These are phyloP conservation scores for Cephus sareptanus DNA, from an alignment of 2,888 invertebrate species.

Conservation along the genomic window DNA sequence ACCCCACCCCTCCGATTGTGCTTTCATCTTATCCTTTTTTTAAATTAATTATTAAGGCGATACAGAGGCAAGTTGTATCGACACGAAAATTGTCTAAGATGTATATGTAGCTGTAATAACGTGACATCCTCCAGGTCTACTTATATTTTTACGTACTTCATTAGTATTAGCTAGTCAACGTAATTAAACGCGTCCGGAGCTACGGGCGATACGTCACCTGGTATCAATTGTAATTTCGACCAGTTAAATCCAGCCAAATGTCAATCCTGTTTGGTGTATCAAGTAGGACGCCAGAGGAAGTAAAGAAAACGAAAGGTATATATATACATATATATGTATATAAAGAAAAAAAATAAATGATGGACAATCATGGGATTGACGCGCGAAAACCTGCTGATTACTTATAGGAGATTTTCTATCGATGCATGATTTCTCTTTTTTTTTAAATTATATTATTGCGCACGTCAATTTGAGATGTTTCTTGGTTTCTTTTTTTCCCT, in stretches of 20 bases:
- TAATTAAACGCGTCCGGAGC: constrained; percentile 13
- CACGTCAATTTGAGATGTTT: background rate
- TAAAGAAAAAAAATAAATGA: background rate
- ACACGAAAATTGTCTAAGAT: constrained; percentile 9
- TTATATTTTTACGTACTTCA: constrained; percentile 31
- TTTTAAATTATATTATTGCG: background rate
- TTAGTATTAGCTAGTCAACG: constrained; percentile 58
- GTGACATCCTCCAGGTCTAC: constrained; percentile 12
- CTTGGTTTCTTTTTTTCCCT: background rate
- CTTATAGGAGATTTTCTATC: background rate
- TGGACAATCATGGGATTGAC: background rate
- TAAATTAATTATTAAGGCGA: background rate
- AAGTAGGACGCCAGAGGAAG: background rate
- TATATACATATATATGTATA: too few relatives aligned
- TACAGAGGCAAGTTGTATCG: background rate
- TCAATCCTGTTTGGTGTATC: background rate
- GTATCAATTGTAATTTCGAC: background rate
- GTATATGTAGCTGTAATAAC: constrained; percentile 13
- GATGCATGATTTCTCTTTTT: background rate
- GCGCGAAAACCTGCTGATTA: background rate
- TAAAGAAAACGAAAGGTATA: background rate
- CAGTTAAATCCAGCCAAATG: background rate
- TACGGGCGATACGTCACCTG: background rate
- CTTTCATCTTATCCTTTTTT: constrained; percentile 11
- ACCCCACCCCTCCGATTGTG: background rate